Evolutionary conservation across 2,888 invertebrate species (phyloP), one percentile per base, ranked within the genome.

Genomic region (Scrobipalpa atriplicella): DNA sequence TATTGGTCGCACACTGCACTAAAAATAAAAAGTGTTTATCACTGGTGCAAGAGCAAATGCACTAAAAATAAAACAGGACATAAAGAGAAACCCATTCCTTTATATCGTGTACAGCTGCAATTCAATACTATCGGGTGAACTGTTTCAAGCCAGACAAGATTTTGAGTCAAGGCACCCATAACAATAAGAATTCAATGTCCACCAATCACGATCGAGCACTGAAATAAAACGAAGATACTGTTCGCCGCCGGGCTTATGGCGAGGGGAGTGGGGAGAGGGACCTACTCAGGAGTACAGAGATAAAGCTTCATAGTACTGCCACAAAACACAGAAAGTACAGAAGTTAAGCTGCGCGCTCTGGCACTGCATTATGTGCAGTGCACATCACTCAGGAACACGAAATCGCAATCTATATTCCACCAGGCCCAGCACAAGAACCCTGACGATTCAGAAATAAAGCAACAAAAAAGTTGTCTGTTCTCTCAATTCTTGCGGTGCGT

Each of bases 171-270:
- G 72, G 70, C 71, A 71, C 52, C 67, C 67, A 70, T 67, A 66
- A 72, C 72, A 75, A 79, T 78, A 79, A 79, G 77, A 80, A 78
- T 76, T 75, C 76, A 73, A 78, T 74, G 74, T 47, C 47, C 47
- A 47, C 54, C 54, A 56, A 56, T 56, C 54, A 56, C 54, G 21
- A 56, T 56, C 54, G 21, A 52, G 19, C 52, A n/a, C 60, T 16
- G 54, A 6, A 56, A 56, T 21, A 56, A 29, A 29, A 56, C 54
- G 29, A 54, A 38, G 21, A 52, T 64, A 56, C 74, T 75, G 78
- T 77, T 75, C 72, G 73, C 78, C 76, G 77, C 71, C 73, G 73
- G 76, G 51, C 19, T 6, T 21, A 39, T 9, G 38, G 11, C 71
- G 62, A n/a, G 66, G 68, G 64, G 69, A 67, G 51, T 65, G 51